Conservation (phyloP, 1,140 invertebrate species). For the Probaryconus sp. region DNA sequence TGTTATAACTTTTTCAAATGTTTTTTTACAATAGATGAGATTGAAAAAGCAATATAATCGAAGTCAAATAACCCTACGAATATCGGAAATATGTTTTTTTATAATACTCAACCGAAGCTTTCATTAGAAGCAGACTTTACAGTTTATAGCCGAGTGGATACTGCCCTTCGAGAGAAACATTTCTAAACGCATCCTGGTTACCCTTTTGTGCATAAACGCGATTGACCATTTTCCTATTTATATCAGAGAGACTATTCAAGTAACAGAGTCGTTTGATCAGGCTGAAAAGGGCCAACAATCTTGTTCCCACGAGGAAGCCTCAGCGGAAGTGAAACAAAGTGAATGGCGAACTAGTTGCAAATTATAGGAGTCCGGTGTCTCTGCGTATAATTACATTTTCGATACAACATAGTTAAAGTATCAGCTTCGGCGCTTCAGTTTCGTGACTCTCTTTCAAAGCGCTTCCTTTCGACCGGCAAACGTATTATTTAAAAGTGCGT, state of each 20-base stretch:
- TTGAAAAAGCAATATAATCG: too few relatives aligned
- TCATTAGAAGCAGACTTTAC: conserved; percentile 7
- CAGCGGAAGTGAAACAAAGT: conserved; percentile 44
- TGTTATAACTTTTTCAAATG: too few relatives aligned
- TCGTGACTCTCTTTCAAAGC: conserved; percentile 34
- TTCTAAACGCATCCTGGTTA: conserved; percentile 37
- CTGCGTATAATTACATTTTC: conserved; percentile 50
- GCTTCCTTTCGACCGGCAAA: conserved; percentile 1
- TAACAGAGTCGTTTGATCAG: conserved; percentile 11
- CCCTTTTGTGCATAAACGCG: conserved; percentile 27
- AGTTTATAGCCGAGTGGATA: conserved; percentile 34
- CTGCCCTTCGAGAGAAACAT: conserved; percentile 20
- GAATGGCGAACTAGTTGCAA: conserved; percentile 53
- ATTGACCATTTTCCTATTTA: conserved; percentile 28
- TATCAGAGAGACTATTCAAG: conserved; percentile 8
- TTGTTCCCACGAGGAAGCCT: conserved; percentile 26
- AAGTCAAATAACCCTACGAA: too few relatives aligned
- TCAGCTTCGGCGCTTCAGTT: conserved; percentile 24
- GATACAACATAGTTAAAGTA: conserved; percentile 51
- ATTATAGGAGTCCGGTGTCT: conserved; percentile 50
- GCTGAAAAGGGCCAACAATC: conserved; percentile 24
- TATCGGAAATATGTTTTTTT: conserved; percentile 26
- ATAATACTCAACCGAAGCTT: not conserved
- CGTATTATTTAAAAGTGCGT: conserved; percentile 37
- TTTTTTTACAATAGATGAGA: too few relatives aligned